phyloP scores from a whole-genome alignment of 2,888 invertebrate species.

The Leptinotarsa haldemani region DNA sequence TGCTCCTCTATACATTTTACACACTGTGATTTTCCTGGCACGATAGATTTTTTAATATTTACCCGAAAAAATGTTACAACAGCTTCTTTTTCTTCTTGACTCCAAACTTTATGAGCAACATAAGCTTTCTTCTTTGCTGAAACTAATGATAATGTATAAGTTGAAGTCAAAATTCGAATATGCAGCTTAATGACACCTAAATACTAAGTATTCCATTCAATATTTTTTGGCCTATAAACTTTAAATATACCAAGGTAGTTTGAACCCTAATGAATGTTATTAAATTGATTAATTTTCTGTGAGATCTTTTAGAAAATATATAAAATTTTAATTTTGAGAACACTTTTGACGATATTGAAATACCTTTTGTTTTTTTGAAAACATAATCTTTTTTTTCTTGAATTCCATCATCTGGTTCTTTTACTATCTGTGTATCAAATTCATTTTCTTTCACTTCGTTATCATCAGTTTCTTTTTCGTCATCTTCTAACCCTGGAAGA shows the following conservation, averaged over 20 bases:
- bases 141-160: background rate
- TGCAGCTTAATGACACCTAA: too few species aligned
- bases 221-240: too few species aligned
- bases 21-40: conserved; percentile 21
- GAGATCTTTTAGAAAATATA: background rate
- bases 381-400: background rate
- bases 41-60: conserved; percentile 19
- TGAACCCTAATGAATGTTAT: too few species aligned
- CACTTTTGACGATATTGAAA: background rate
- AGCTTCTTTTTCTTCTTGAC: conserved; percentile 17
- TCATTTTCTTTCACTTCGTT: background rate
- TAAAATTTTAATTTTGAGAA: background rate
- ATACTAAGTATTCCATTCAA: too few species aligned
- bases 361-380: background rate
- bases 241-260: too few species aligned
- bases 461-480: background rate
- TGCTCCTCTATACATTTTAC: conserved; percentile 12
- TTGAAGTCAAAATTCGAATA: too few species aligned
- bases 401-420: background rate
- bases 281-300: background rate
- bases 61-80: conserved; percentile 22
- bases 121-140: background rate
- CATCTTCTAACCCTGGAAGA: conserved; percentile 3
- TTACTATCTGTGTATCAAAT: background rate
- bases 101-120: background rate